phyloP scores from a whole-genome alignment of 2,113 vertebrate species.

The Xyliphius kryptos region DNA sequence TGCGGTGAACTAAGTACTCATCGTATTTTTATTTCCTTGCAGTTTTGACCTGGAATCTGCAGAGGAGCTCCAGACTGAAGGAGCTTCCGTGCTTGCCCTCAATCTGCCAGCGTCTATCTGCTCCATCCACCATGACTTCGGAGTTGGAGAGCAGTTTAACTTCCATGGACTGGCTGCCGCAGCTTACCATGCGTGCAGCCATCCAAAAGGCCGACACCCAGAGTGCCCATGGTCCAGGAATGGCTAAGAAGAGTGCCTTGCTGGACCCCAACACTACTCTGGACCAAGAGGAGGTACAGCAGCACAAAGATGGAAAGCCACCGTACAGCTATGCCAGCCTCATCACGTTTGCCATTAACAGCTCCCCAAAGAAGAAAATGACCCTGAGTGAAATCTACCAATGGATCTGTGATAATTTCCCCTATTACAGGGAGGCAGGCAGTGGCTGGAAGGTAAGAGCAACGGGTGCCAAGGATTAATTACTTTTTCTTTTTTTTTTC shows the following conservation, averaged over 20 bases:
- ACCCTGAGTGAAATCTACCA: constrained; percentile 90
- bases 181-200: constrained; percentile 86
- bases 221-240: constrained; percentile 73
- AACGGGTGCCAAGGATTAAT: background rate
- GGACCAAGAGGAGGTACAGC: constrained; percentile 86
- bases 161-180: constrained; percentile 91
- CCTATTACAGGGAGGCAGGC: constrained; percentile 86
- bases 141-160: constrained; percentile 92
- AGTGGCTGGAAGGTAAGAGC: constrained; percentile 87
- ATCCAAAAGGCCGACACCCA: constrained; percentile 82
- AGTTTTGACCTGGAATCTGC: constrained; percentile 47
- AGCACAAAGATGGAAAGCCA: constrained; percentile 88
- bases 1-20: too few relatives aligned
- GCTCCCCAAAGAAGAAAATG: constrained; percentile 91
- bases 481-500: background rate
- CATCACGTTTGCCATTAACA: constrained; percentile 90
- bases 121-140: constrained; percentile 74
- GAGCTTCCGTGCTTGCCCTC: constrained; percentile 40
- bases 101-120: constrained; percentile 24
- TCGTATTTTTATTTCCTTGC: constrained; percentile 38
- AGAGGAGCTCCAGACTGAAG: constrained; percentile 55
- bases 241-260: constrained; percentile 78
- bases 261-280: constrained; percentile 83
- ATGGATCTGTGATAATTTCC: constrained; percentile 90
- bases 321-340: constrained; percentile 91